Evolutionary conservation across 2,888 invertebrate genomes (phyloP).

Genomic region (Diploptera punctata): DNA sequence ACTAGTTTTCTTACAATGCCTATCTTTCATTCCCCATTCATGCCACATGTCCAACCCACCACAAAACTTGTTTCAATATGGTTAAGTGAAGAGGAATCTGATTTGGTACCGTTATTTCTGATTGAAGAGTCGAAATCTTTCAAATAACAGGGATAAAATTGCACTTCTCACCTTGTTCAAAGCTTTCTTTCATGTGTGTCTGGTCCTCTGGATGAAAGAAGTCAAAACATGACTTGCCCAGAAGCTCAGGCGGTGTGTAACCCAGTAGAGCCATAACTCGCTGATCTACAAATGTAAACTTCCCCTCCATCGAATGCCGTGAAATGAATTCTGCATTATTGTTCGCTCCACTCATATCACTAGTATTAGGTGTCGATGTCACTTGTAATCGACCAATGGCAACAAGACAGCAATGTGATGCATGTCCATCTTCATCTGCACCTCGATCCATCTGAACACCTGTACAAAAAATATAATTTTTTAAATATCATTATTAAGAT

Average conservation of each 20-base stretch:
- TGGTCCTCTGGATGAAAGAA: conserved; percentile 98
- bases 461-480: too few relatives aligned
- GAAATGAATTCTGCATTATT: conserved; percentile 94
- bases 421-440: conserved; percentile 76
- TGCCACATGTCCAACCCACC: too few relatives aligned
- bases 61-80: too few relatives aligned
- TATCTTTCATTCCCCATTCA: too few relatives aligned
- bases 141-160: too few relatives aligned
- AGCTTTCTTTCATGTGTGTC: conserved; percentile 96
- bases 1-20: too few relatives aligned
- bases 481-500: too few relatives aligned
- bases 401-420: conserved; percentile 94
- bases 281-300: conserved; percentile 98
- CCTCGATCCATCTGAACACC: conserved; percentile 63
- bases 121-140: too few relatives aligned
- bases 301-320: conserved; percentile 95
- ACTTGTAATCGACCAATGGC: conserved; percentile 98
- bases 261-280: conserved; percentile 91
- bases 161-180: conserved; percentile 90
- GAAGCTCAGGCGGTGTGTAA: conserved; percentile 91
- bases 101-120: too few relatives aligned
- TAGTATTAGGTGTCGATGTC: conserved; percentile 92
- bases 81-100: too few relatives aligned
- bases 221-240: conserved; percentile 96
- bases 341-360: conserved; percentile 86